phyloP scores from a whole-genome alignment of 2,888 invertebrate species.

The Muscina levida region DNA sequence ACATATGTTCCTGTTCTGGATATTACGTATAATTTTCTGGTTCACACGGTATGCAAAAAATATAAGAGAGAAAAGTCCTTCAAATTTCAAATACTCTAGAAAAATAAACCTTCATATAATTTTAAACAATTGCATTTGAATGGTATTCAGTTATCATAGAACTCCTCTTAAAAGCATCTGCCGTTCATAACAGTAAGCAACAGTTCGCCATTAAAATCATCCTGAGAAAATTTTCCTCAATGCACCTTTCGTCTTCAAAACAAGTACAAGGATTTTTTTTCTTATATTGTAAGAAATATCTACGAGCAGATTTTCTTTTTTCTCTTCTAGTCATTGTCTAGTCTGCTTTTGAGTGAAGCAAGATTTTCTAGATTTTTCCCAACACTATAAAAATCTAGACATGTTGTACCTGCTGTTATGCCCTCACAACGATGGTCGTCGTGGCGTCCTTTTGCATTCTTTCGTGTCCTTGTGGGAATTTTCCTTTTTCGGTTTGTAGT shows the following conservation, averaged over 20 bases:
- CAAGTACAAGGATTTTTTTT: conserved; percentile 39
- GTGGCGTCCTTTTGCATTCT: neutral
- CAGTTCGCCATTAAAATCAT: conserved; percentile 3
- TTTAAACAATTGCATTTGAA: neutral
- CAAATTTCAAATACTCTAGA: neutral
- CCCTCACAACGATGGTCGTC: neutral
- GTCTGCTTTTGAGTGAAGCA: no score
- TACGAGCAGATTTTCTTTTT: neutral
- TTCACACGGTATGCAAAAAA: conserved; percentile 29
- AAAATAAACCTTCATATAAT: neutral
- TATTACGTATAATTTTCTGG: neutral
- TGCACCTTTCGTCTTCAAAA: conserved; percentile 45
- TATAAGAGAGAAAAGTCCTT: conserved; percentile 3
- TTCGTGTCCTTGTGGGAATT: conserved; percentile 27
- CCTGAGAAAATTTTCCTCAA: conserved; percentile 41
- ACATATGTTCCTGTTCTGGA: conserved; percentile 41
- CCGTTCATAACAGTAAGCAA: conserved; percentile 9
- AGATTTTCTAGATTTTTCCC: conserved; percentile 29
- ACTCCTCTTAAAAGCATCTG: conserved; percentile 9
- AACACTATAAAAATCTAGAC: conserved; percentile 12
- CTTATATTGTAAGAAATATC: neutral
- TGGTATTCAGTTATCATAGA: neutral
- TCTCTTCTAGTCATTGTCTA: conserved; percentile 4
- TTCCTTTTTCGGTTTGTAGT: neutral
- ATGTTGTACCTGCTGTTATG: conserved; percentile 29